phyloP scores from a whole-genome alignment of 1,140 invertebrate genomes.

The Drosophila sturtevanti region DNA sequence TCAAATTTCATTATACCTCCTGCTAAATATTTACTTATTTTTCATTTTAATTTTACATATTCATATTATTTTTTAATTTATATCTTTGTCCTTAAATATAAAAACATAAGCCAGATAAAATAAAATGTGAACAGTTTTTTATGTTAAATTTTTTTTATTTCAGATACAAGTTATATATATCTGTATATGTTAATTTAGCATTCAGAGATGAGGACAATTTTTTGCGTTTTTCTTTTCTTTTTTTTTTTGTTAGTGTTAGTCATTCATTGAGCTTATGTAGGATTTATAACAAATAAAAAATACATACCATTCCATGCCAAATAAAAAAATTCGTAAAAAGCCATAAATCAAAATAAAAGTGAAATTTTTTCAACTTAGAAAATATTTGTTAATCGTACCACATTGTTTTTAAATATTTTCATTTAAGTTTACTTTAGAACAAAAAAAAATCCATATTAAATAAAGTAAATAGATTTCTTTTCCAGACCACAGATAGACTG shows the following conservation, averaged over 20 bases:
- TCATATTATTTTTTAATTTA: constrained; percentile 36
- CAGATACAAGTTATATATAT: too few relatives aligned
- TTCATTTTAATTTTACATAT: too few relatives aligned
- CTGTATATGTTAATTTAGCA: too few relatives aligned
- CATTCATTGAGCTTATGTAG: constrained; percentile 4
- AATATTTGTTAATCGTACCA: too few relatives aligned
- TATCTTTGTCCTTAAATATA: constrained; percentile 49
- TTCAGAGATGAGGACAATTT: neutral
- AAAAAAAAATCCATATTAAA: too few relatives aligned
- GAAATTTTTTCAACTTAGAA: neutral
- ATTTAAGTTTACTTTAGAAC: too few relatives aligned
- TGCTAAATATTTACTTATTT: constrained; percentile 4
- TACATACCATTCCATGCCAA: neutral
- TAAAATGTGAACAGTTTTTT: neutral
- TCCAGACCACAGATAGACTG: too few relatives aligned
- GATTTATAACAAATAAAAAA: neutral
- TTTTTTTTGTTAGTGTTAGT: neutral
- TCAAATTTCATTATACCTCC: constrained; percentile 10
- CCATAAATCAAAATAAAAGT: constrained; percentile 6
- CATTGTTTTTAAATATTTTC: too few relatives aligned
- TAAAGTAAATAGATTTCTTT: too few relatives aligned
- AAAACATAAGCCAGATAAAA: neutral
- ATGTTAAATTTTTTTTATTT: neutral
- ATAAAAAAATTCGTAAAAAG: neutral
- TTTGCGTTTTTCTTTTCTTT: neutral